Conservation (phyloP, 2,888 invertebrate genomes). For the Mechanitis messenoides region DNA sequence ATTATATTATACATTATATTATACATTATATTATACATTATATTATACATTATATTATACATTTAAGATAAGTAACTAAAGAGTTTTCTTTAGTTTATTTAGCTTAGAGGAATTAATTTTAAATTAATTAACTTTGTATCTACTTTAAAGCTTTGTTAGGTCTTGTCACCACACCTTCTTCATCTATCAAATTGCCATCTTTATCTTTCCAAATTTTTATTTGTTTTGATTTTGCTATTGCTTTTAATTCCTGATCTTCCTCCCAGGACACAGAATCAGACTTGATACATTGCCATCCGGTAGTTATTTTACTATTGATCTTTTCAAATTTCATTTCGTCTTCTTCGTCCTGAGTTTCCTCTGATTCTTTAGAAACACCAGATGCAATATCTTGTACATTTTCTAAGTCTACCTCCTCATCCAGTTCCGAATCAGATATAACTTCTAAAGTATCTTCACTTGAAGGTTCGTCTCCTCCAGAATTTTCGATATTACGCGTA, state of each 20-base stretch:
- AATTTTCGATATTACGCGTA: constrained; percentile 24
- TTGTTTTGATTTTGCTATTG: constrained; percentile 20
- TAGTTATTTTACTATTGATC: constrained; percentile 19
- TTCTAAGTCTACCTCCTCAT: constrained; percentile 7
- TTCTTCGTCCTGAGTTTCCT: constrained; percentile 12
- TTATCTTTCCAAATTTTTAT: constrained; percentile 38
- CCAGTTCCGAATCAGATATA: constrained; percentile 20
- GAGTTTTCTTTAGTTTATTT: background rate
- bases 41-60: too few species aligned
- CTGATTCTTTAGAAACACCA: constrained; percentile 11
- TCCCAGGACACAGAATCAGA: constrained; percentile 38
- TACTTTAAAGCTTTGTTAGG: constrained; percentile 19
- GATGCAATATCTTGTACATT: constrained; percentile 5
- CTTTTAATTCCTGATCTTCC: constrained; percentile 32
- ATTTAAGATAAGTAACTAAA: too few species aligned
- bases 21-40: too few species aligned
- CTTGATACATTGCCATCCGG: constrained; percentile 28
- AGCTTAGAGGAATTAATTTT: background rate
- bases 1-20: too few species aligned
- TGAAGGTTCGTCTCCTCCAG: constrained; percentile 12
- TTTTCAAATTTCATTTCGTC: constrained; percentile 20
- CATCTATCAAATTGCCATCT: constrained; percentile 42
- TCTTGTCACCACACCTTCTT: constrained; percentile 37
- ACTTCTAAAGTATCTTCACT: constrained; percentile 18
- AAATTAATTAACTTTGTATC: background rate